These are phyloP conservation scores for Catamblyrhynchus diadema DNA, from an alignment of 2,797 vertebrate species.

Conservation along the genomic window DNA sequence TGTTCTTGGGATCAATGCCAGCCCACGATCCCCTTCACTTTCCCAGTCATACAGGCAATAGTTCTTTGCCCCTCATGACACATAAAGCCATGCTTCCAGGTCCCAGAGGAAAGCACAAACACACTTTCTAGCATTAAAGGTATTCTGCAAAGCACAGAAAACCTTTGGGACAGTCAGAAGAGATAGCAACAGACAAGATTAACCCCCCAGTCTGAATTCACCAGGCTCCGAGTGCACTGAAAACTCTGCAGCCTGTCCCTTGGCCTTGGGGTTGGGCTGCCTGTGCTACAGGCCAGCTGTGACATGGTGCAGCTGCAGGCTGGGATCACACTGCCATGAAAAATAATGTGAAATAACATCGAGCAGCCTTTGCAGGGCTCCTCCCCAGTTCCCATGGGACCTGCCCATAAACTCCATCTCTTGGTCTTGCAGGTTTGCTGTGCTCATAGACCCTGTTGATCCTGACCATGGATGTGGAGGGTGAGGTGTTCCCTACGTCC, in stretches of 20 bases:
- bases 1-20: background rate
- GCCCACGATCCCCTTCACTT: fast-evolving
- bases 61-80: background rate
- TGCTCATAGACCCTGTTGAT: background rate
- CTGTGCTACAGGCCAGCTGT: background rate
- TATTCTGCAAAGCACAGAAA: background rate
- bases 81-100: background rate
- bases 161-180: background rate
- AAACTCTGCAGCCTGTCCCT: background rate
- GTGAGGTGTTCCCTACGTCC: background rate
- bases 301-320: background rate
- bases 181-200: background rate
- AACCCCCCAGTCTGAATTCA: background rate
- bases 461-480: background rate
- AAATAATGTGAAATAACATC: fast-evolving
- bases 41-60: background rate
- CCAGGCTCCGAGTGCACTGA: background rate
- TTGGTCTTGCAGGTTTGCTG: background rate
- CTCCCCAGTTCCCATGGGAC: background rate
- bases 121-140: background rate
- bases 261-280: background rate
- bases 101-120: background rate
- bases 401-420: background rate
- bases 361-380: background rate
- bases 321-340: background rate